Conservation (phyloP, 2,113 vertebrate species). For the Xenopus borealis region DNA sequence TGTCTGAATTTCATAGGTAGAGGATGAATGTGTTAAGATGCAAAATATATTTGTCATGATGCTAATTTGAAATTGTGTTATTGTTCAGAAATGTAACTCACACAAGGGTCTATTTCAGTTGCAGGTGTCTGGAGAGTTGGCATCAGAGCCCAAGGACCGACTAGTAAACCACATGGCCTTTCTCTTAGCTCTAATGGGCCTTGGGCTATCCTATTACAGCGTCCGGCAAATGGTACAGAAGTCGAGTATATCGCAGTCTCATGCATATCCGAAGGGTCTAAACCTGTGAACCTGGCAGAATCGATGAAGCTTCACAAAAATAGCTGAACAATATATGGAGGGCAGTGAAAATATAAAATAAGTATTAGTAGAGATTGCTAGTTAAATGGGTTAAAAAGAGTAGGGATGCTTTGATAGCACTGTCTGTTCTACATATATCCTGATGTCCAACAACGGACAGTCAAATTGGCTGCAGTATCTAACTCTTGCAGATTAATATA, state of each 20-base stretch:
- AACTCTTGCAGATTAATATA: no score
- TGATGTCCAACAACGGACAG: no score
- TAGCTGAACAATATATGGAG: neutral
- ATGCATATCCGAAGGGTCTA: constrained; percentile 49
- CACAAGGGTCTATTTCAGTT: constrained; percentile 62
- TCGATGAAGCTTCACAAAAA: neutral
- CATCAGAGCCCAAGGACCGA: constrained; percentile 71
- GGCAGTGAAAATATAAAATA: neutral
- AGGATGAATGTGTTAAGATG: no score
- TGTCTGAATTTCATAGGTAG: no score
- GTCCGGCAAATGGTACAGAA: constrained; percentile 81
- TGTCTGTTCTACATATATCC: no score
- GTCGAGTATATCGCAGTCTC: constrained; percentile 54
- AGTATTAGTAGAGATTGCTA: neutral
- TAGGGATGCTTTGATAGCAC: no score
- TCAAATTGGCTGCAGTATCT: no score
- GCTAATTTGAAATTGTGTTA: neutral
- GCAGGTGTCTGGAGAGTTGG: constrained; percentile 81
- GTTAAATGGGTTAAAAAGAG: no score
- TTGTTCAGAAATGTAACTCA: neutral
- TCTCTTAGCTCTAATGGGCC: constrained; percentile 84
- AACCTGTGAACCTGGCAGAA: neutral
- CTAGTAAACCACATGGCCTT: constrained; percentile 80
- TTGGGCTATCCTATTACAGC: constrained; percentile 88
- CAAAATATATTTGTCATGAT: no score